phyloP scores from a whole-genome alignment of 2,797 vertebrate species.

The Acropternis orthonyx region DNA sequence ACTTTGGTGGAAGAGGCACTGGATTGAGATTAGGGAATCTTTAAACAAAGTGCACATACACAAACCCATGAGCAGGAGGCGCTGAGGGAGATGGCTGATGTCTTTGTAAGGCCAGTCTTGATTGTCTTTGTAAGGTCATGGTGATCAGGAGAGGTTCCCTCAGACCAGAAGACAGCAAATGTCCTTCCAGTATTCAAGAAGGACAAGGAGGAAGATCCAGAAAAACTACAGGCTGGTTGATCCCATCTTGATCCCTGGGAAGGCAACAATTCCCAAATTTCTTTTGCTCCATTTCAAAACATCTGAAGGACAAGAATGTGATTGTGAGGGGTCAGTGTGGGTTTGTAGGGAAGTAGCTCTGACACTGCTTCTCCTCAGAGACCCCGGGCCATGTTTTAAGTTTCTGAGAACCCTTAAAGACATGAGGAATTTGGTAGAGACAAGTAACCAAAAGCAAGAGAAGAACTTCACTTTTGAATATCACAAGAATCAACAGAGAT shows the following conservation, averaged over 20 bases:
- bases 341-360: not conserved
- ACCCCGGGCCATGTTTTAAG: not conserved
- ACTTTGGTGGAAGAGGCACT: not conserved
- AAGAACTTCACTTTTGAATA: not conserved
- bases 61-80: not conserved
- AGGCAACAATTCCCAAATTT: not conserved
- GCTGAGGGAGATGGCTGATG: not conserved
- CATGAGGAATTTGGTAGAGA: not conserved
- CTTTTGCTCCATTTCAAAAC: not conserved
- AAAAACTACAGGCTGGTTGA: not conserved
- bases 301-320: not conserved
- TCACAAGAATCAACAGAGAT: constrained; percentile 22
- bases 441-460: not conserved
- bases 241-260: not conserved
- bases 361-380: not conserved
- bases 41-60: not conserved
- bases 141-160: not conserved
- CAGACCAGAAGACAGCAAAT: not conserved
- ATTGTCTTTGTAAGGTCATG: not conserved
- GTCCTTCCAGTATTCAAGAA: not conserved
- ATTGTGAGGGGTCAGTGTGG: not conserved
- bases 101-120: not conserved
- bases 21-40: not conserved
- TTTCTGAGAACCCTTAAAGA: not conserved
- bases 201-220: not conserved